Percentiles rank a stretch among this genome's conserved stretches.
phyloP scores from a whole-genome alignment of 2,113 vertebrate genomes.

The Leptobrachium leishanense region DNA sequence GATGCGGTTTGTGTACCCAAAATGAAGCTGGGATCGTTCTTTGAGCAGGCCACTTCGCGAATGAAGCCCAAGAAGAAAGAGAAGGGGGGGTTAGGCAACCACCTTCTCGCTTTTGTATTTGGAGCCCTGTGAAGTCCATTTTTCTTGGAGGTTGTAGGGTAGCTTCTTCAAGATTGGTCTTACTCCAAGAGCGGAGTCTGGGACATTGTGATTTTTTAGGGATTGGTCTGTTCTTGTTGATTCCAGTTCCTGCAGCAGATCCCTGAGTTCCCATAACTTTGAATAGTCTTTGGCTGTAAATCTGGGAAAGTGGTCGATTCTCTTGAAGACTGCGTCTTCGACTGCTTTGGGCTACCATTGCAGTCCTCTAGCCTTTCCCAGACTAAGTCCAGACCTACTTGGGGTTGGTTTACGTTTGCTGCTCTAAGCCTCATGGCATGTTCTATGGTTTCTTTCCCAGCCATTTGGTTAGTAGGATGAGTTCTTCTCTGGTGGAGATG shows the following conservation, averaged over 20 bases:
- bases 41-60: too few relatives aligned
- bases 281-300: background rate
- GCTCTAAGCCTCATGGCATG: too few relatives aligned
- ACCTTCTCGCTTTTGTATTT: too few relatives aligned
- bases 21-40: background rate
- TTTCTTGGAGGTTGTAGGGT: too few relatives aligned
- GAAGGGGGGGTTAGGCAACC: background rate
- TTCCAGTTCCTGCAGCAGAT: background rate
- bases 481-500: too few relatives aligned
- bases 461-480: too few relatives aligned
- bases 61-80: too few relatives aligned
- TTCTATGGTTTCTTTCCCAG: background rate
- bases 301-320: constrained; percentile 1
- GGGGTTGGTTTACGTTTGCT: background rate
- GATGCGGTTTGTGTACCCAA: background rate
- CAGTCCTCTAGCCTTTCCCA: background rate
- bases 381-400: background rate
- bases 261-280: too few relatives aligned
- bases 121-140: too few relatives aligned
- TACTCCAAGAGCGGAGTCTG: background rate
- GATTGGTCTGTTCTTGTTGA: too few relatives aligned
- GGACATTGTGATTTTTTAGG: background rate
- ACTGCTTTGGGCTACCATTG: background rate
- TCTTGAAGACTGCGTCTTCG: constrained; percentile 8
- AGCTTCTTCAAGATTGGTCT: background rate